A percentile compares a stretch with the other conserved stretches of the same genome.
These are phyloP conservation scores for Condylostylus longicornis DNA, from an alignment of 1,140 invertebrate species.

Conservation along the genomic window DNA sequence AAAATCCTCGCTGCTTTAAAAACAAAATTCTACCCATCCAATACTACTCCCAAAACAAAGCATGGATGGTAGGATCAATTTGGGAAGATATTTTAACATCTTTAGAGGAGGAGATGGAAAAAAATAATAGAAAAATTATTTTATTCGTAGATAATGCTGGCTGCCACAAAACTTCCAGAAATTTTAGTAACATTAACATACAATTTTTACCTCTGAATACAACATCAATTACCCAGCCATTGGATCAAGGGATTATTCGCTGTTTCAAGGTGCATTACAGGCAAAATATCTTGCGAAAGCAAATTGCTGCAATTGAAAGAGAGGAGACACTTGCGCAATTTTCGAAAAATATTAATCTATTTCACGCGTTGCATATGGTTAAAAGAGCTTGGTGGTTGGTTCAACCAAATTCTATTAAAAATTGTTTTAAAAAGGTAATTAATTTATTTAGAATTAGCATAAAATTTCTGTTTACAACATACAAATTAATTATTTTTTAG, in stretches of 20 bases:
- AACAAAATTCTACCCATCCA: background rate
- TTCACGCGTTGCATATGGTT: background rate
- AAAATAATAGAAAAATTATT: conserved; percentile 2
- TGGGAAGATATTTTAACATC: background rate
- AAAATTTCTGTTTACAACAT: no score
- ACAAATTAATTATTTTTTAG: no score
- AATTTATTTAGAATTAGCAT: no score
- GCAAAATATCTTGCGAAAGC: background rate
- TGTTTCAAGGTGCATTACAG: background rate
- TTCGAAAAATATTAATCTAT: background rate
- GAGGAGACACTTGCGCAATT: background rate
- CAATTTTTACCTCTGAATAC: conserved; percentile 3
- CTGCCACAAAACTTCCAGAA: background rate
- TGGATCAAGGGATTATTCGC: background rate
- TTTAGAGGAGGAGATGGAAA: conserved; percentile 2
- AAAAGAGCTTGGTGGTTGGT: background rate
- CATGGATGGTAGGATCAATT: conserved; percentile 2
- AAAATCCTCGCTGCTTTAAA: conserved; percentile 5
- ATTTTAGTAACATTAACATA: conserved; percentile 1
- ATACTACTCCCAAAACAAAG: conserved; percentile 5
- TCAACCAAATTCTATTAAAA: background rate
- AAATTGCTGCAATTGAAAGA: background rate
- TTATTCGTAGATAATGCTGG: conserved; percentile 6
- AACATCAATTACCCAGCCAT: background rate
- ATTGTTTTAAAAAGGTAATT: background rate